Conservation (phyloP, 2,888 invertebrate species). For the Thumatha senex region DNA sequence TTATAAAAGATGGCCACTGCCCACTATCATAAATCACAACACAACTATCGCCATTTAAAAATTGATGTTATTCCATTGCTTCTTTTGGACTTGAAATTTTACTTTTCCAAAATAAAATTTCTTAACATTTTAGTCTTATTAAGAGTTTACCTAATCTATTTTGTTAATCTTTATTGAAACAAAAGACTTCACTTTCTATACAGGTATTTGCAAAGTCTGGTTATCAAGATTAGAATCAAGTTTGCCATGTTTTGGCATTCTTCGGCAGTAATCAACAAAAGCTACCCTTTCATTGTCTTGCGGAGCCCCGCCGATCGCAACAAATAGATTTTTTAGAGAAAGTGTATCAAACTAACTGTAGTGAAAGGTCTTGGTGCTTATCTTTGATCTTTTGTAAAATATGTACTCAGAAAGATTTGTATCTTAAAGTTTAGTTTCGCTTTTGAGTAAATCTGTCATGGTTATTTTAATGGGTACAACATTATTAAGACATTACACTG, state of each 20-base stretch:
- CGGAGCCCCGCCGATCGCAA: conserved; percentile 42
- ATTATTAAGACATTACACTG: conserved; percentile 7
- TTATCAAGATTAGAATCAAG: conserved; percentile 57
- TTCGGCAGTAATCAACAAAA: conserved; percentile 42
- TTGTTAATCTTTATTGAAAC: conserved; percentile 53
- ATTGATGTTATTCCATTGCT: too few species aligned
- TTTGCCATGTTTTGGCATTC: conserved; percentile 14
- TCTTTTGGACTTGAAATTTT: too few species aligned
- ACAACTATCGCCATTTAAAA: too few species aligned
- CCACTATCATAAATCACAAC: too few species aligned
- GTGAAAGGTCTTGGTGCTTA: conserved; percentile 47
- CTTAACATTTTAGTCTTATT: too few species aligned
- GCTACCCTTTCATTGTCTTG: conserved; percentile 56
- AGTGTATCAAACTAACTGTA: conserved; percentile 50
- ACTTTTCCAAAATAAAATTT: background rate
- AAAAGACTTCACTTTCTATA: conserved; percentile 59
- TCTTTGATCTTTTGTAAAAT: conserved; percentile 26
- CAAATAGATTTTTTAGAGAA: conserved; percentile 68
- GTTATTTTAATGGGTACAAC: background rate
- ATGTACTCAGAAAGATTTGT: conserved; percentile 6
- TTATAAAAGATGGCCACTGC: too few species aligned
- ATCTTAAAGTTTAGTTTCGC: conserved; percentile 7
- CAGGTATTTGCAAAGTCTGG: conserved; percentile 51
- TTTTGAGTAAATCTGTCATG: conserved; percentile 14
- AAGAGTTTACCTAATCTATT: conserved; percentile 27